A percentile compares a stretch with the other conserved stretches of the same genome.
These are phyloP conservation scores for Paramormyrops kingsleyae DNA, from an alignment of 2,113 vertebrate genomes.

Conservation along the genomic window DNA sequence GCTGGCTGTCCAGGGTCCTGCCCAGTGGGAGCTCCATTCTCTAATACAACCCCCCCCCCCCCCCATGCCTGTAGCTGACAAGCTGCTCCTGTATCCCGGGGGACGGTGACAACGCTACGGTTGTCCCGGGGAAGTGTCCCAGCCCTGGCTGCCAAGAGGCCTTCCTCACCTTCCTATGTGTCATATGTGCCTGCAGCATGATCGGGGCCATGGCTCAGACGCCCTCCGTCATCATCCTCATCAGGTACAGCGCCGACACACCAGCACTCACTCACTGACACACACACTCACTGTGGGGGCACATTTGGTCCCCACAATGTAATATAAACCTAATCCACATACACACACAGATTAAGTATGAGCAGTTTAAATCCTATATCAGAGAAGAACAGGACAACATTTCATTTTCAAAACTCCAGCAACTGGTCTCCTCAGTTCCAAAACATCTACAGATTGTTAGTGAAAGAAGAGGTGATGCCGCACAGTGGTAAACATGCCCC, in stretches of 20 bases:
- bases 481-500: too few species aligned
- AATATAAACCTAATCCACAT: not conserved
- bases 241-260: slow-evolving; percentile 42
- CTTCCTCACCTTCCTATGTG: slow-evolving; percentile 63
- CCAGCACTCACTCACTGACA: not conserved
- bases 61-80: slow-evolving; percentile 48
- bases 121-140: slow-evolving; percentile 59
- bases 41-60: not conserved
- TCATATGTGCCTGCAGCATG: slow-evolving; percentile 66
- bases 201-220: slow-evolving; percentile 68
- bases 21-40: not conserved
- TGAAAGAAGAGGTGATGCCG: too few species aligned
- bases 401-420: too few species aligned
- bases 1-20: not conserved
- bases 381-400: too few species aligned
- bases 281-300: not conserved
- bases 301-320: too few species aligned
- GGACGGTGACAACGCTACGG: slow-evolving; percentile 47
- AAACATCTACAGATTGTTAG: too few species aligned
- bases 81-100: slow-evolving; percentile 55
- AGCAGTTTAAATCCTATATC: too few species aligned
- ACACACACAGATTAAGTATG: not conserved
- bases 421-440: too few species aligned
- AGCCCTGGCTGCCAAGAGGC: slow-evolving; percentile 60
- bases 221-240: slow-evolving; percentile 63